Base-by-base conservation (phyloP, 2,888 invertebrate species). In the Andricus quercusramuli region DNA sequence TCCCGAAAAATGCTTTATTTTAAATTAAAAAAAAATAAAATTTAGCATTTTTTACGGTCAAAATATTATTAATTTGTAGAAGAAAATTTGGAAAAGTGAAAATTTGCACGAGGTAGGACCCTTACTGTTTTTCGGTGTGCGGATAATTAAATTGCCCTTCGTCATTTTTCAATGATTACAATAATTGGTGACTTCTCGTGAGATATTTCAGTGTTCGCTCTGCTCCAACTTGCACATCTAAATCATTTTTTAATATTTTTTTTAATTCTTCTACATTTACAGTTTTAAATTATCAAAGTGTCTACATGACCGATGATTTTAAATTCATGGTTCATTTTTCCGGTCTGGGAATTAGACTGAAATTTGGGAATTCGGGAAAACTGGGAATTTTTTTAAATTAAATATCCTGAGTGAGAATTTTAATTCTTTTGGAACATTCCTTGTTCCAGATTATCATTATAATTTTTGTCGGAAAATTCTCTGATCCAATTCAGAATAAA, bases 141-240 rank as follows among this genome's bases (percentile, higher is more conserved):
- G 47, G 56, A 76, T 77, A 65, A 81, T 64, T 79, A 20, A 17
- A 51, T 44, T 77, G 78, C 78, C 77, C 80, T 85, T 86, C 84
- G 82, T 85, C 77, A 82, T 80, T 83, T 85, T 86, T 88, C 79
- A 86, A 85, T 82, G 85, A 88, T 88, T 88, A 89, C 87, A 90
- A 90, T 88, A 87, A 90, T 90, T 90, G 90, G 89, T 90, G 90
- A 90, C 90, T 90, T 89, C 85, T 90, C 90, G 85, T 90, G 87
- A 89, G 88, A 88, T 88, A 88, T 83, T 90, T 86, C 82, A 85
- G 87, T 88, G 86, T 88, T 89, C 85, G 87, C 83, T 89, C 88
- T 86, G 87, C 85, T 86, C 83, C 88, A 84, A 85, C 79, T 80
- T 80, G 77, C 79, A 86, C 85, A 86, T 85, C 85, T 83, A 86